A percentile compares a stretch with the other conserved stretches of the same genome.
Conservation (phyloP, 1,140 invertebrate genomes). For the Diorhabda carinulata region DNA sequence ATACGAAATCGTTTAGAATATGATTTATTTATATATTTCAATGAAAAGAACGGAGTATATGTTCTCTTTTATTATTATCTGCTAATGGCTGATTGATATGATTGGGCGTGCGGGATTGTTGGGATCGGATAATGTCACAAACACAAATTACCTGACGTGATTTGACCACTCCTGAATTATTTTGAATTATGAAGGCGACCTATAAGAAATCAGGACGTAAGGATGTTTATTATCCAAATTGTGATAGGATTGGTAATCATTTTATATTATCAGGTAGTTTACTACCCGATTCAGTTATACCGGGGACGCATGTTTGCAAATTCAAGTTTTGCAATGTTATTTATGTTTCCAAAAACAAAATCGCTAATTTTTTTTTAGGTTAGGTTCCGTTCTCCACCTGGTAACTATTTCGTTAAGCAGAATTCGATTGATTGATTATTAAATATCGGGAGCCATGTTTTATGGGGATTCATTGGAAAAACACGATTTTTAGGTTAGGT, state of each 20-base stretch:
- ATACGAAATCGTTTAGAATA: background rate
- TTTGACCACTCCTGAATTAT: slow-evolving; percentile 14
- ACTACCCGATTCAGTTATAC: background rate
- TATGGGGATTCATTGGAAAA: too few relatives aligned
- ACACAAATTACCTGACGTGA: slow-evolving; percentile 19
- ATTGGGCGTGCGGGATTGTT: slow-evolving; percentile 20
- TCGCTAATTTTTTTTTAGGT: background rate
- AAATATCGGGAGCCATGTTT: too few relatives aligned
- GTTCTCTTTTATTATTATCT: slow-evolving; percentile 21
- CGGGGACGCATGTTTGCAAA: background rate
- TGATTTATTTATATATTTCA: background rate
- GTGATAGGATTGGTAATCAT: background rate
- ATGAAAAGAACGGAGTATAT: slow-evolving; percentile 4
- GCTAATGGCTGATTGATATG: slow-evolving; percentile 31
- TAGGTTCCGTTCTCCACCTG: too few relatives aligned
- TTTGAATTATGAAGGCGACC: slow-evolving; percentile 11
- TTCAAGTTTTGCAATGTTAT: background rate
- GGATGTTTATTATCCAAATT: too few relatives aligned
- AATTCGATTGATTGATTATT: too few relatives aligned
- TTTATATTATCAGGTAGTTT: background rate
- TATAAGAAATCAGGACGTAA: slow-evolving; percentile 6
- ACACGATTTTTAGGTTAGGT: too few relatives aligned
- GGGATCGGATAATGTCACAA: slow-evolving; percentile 18
- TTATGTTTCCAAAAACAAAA: background rate
- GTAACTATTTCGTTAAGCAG: too few relatives aligned